These are phyloP conservation scores for Corythornis madagascariensis DNA, from an alignment of 2,113 vertebrate genomes.

Conservation along the genomic window DNA sequence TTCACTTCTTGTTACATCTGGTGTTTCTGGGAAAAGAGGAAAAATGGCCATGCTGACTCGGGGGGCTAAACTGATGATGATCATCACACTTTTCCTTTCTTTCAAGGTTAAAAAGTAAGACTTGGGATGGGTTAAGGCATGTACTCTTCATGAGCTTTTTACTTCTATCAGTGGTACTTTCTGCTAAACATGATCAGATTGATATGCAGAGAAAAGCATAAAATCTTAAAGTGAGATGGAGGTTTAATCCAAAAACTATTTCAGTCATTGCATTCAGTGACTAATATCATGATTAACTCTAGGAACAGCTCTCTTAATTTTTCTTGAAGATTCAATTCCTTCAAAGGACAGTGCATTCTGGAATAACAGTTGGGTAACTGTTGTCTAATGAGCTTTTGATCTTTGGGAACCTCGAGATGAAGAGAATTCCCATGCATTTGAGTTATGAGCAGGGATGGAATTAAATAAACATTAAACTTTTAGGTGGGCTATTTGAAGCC, in stretches of 20 bases:
- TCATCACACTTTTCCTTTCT: neutral
- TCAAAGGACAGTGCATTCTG: neutral
- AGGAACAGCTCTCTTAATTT: neutral
- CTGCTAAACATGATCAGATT: neutral
- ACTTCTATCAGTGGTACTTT: neutral
- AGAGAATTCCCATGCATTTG: neutral
- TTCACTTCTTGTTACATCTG: neutral
- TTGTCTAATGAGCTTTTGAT: neutral
- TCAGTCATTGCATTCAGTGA: neutral
- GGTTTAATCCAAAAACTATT: neutral
- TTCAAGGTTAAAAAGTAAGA: neutral
- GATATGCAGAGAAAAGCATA: neutral
- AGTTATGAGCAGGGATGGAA: neutral
- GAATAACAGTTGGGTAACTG: neutral
- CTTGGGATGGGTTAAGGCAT: neutral
- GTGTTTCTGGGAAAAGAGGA: neutral
- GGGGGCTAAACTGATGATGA: neutral
- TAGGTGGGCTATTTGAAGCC: neutral
- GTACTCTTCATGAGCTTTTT: neutral
- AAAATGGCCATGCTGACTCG: neutral
- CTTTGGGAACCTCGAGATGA: neutral
- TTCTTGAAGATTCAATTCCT: neutral
- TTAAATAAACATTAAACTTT: neutral
- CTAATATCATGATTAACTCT: neutral
- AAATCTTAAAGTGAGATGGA: neutral